phyloP scores from a whole-genome alignment of 2,797 vertebrate species.

The Rhinophrynus dorsalis region DNA sequence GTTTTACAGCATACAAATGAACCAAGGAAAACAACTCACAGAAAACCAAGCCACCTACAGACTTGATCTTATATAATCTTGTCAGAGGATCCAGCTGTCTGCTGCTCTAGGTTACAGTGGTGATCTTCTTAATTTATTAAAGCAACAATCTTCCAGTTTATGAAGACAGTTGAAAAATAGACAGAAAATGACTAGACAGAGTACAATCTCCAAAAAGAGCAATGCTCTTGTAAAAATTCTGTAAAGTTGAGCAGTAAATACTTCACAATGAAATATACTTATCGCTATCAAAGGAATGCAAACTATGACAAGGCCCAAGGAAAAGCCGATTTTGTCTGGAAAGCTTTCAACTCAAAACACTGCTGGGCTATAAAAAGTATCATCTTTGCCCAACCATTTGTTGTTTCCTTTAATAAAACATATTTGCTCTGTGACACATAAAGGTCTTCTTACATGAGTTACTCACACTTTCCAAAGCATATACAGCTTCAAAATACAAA shows the following conservation, averaged over 20 bases:
- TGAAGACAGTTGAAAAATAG: constrained; percentile 28
- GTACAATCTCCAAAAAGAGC: constrained; percentile 32
- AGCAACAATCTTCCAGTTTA: constrained; percentile 23
- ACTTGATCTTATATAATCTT: constrained; percentile 14
- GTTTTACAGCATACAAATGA: too few relatives aligned
- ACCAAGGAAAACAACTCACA: too few relatives aligned
- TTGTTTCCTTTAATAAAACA: constrained; percentile 38
- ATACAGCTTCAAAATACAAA: neutral
- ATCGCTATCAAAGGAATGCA: constrained; percentile 31
- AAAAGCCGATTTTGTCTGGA: constrained; percentile 38
- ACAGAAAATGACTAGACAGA: constrained; percentile 1
- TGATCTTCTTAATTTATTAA: constrained; percentile 13
- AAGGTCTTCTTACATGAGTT: neutral
- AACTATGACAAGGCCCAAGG: constrained; percentile 36
- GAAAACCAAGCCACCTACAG: neutral
- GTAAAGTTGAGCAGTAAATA: constrained; percentile 31
- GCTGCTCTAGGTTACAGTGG: neutral
- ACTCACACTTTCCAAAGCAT: neutral
- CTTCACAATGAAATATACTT: constrained; percentile 29
- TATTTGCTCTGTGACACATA: constrained; percentile 25
- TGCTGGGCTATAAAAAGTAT: constrained; percentile 32
- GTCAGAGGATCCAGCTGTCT: constrained; percentile 29
- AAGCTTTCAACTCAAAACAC: constrained; percentile 27
- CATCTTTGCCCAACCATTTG: constrained; percentile 29
- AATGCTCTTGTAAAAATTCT: constrained; percentile 30